Base-by-base conservation (phyloP, 2,113 vertebrate genomes). In the Micromys minutus region DNA sequence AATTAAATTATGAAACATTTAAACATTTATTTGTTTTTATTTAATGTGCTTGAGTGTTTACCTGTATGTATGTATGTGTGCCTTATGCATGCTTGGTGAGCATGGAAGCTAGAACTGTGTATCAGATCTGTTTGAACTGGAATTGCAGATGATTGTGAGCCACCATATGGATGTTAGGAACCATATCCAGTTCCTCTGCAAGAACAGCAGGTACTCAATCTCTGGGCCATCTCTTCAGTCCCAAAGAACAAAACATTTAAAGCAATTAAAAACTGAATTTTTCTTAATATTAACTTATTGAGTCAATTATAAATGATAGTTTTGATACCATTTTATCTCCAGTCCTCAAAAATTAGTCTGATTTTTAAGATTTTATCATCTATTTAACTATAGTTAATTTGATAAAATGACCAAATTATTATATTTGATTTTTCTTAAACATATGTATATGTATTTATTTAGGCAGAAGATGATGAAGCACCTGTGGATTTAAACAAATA, bases 391-490 rank as follows among this genome's bases (percentile, higher is more conserved):
- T 97, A 91, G 84, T 91, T 86, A 94, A 86, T 61, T 97, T 95
- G 57, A n/a, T 75, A 90, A 42, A 94, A 94, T 94, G n/a, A 91
- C 12, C 83, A 87, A 55, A 93, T 34, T 16, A 79, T 95, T 87
- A 81, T 6, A 42, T 52, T 65, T 85, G 76, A 36, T 42, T 86
- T 80, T 95, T 95, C 57, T 71, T 96, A 87, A 91, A 12, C 61
- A 50, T 85, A 77, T 97, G 67, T 98, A 17, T 39, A 83, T 85
- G 19, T n/a, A 75, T 86, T 74, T 97, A 91, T 96, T 97, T 97
- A 99, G 99, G 99, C 96, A n/a, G 99, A 99, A 95, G 99, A 99
- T 97, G 99, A 99, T 97, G 96, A 96, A 69, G 98, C 98, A 76
- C 97, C 98, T 15, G 95, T 99, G 52, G 98, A 99, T 97, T 96